These are phyloP conservation scores for Ceyx cyanopectus DNA, from an alignment of 2,113 vertebrate species.

Conservation along the genomic window DNA sequence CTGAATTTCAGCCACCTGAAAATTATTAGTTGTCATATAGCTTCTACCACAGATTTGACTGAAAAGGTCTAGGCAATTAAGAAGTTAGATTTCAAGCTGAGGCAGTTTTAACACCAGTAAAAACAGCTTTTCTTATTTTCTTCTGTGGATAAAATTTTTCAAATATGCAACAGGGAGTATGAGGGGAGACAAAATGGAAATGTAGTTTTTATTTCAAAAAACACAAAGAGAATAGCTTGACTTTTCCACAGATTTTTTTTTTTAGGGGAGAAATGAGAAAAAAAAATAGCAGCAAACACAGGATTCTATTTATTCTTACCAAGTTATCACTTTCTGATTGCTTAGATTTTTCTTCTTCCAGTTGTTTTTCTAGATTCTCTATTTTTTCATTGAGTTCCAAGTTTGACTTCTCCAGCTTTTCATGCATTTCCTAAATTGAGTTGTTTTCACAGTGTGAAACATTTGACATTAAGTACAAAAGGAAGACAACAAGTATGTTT, in stretches of 20 bases:
- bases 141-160: neutral
- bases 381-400: constrained; percentile 81
- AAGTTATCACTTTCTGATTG: constrained; percentile 82
- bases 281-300: neutral
- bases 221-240: neutral
- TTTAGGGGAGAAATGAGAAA: too few relatives aligned
- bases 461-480: neutral
- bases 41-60: neutral
- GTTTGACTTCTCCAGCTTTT: constrained; percentile 79
- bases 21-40: constrained; percentile 36
- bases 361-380: constrained; percentile 81
- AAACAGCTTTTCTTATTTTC: neutral
- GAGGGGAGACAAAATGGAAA: neutral
- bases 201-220: neutral
- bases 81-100: neutral
- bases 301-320: constrained; percentile 73
- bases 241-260: neutral
- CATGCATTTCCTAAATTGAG: constrained; percentile 77
- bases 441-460: constrained; percentile 25
- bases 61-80: neutral
- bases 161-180: neutral
- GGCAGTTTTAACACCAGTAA: neutral
- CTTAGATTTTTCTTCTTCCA: constrained; percentile 83
- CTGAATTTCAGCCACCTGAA: constrained; percentile 85
- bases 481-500: neutral